Conservation (phyloP, 2,888 invertebrate species). For the Nemurella pictetii region DNA sequence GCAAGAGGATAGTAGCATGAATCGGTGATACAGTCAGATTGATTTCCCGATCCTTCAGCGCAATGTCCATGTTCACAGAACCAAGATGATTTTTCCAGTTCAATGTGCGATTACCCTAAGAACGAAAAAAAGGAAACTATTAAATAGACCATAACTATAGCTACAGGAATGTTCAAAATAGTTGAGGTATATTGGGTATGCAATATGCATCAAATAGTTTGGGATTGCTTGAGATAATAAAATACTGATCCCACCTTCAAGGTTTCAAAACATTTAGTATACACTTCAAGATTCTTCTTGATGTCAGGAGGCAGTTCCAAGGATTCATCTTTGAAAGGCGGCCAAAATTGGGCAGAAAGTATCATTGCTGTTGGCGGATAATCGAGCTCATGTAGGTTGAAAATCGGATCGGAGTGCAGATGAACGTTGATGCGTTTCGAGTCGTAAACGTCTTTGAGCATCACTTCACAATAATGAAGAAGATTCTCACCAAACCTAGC, state of each 20-base stretch:
- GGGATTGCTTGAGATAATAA: no score
- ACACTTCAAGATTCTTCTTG: slow-evolving; percentile 78
- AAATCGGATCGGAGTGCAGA: slow-evolving; percentile 73
- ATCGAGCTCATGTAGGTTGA: slow-evolving; percentile 46
- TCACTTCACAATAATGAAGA: slow-evolving; percentile 95
- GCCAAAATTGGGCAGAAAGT: slow-evolving; percentile 99
- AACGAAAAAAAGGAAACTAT: neutral
- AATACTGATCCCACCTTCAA: slow-evolving; percentile 55
- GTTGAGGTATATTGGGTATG: neutral
- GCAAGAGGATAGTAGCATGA: slow-evolving; percentile 91
- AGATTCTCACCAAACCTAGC: slow-evolving; percentile 90
- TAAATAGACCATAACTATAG: neutral
- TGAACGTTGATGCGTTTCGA: slow-evolving; percentile 90
- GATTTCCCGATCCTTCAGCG: slow-evolving; percentile 77
- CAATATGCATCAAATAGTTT: neutral
- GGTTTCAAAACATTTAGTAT: slow-evolving; percentile 88
- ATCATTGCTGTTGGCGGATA: slow-evolving; percentile 82
- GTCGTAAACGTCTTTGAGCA: slow-evolving; percentile 96
- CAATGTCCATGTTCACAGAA: slow-evolving; percentile 86
- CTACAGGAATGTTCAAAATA: slow-evolving; percentile 10
- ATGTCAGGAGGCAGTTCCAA: slow-evolving; percentile 82
- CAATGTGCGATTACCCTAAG: slow-evolving; percentile 81
- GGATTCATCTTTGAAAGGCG: slow-evolving; percentile 92
- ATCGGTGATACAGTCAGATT: slow-evolving; percentile 87
- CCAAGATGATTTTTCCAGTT: slow-evolving; percentile 95